Conservation (phyloP, 2,113 vertebrate genomes). For the Nesoenas mayeri region DNA sequence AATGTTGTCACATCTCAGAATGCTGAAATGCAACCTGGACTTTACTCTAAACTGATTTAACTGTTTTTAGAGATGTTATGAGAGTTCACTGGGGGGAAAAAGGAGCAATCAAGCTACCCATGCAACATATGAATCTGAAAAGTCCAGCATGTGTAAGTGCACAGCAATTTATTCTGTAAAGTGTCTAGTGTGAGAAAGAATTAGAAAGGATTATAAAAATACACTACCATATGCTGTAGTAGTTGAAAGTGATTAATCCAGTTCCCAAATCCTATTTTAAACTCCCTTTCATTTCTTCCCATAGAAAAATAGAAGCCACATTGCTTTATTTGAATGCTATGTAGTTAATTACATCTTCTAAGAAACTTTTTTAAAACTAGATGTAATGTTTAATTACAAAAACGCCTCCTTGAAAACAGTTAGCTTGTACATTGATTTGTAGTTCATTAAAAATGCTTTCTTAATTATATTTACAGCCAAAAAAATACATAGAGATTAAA, state of each 20-base stretch:
- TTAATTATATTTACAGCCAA: slow-evolving; percentile 64
- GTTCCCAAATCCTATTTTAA: slow-evolving; percentile 62
- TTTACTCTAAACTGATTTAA: slow-evolving; percentile 38
- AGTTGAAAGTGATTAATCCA: slow-evolving; percentile 50
- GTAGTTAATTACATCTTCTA: slow-evolving; percentile 75
- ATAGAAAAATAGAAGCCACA: slow-evolving; percentile 57
- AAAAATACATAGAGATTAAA: slow-evolving; percentile 56
- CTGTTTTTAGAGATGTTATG: background rate
- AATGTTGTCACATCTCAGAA: background rate
- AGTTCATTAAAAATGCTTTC: slow-evolving; percentile 65
- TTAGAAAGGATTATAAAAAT: slow-evolving; percentile 72
- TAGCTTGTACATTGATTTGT: slow-evolving; percentile 58
- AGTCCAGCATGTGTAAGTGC: slow-evolving; percentile 16
- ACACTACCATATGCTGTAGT: slow-evolving; percentile 64
- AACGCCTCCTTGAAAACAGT: slow-evolving; percentile 70
- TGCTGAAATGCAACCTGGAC: background rate
- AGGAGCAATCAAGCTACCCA: background rate
- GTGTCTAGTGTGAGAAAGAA: slow-evolving; percentile 50
- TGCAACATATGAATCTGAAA: background rate
- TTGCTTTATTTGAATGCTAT: slow-evolving; percentile 62
- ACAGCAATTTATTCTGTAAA: slow-evolving; percentile 39
- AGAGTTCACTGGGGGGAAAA: background rate
- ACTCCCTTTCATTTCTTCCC: slow-evolving; percentile 62
- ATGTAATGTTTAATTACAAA: slow-evolving; percentile 77
- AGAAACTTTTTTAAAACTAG: slow-evolving; percentile 72